Percentiles rank a stretch among this genome's conserved stretches.
These are phyloP conservation scores for Poeciliopsis turneri DNA, from an alignment of 2,797 vertebrate genomes.

Conservation along the genomic window DNA sequence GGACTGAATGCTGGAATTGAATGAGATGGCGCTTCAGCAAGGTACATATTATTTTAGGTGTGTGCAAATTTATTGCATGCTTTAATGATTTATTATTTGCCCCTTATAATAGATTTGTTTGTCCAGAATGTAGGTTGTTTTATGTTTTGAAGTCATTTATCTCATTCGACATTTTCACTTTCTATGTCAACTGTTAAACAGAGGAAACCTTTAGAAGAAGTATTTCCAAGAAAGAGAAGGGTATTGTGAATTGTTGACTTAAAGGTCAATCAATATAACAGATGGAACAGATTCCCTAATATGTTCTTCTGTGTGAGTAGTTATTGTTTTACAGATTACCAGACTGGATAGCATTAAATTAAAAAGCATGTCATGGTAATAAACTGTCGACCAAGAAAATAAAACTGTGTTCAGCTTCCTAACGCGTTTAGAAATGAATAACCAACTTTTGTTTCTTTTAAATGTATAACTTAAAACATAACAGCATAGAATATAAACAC, in stretches of 20 bases:
- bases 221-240: background rate
- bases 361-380: background rate
- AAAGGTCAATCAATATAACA: constrained; percentile 2
- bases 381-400: background rate
- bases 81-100: background rate
- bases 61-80: background rate
- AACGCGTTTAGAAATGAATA: background rate
- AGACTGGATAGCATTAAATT: background rate
- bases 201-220: background rate
- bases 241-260: background rate
- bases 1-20: background rate
- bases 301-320: background rate
- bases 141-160: background rate
- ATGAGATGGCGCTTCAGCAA: background rate
- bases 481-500: no score
- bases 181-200: background rate
- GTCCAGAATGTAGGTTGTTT: background rate
- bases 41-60: background rate
- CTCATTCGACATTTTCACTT: background rate
- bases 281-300: background rate
- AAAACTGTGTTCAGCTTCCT: background rate
- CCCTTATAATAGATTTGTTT: background rate
- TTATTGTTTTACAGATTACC: background rate
- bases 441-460: background rate
- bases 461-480: background rate